Evolutionary conservation across 2,797 vertebrate species (phyloP).

Genomic region (Poeciliopsis paucimaculata): DNA sequence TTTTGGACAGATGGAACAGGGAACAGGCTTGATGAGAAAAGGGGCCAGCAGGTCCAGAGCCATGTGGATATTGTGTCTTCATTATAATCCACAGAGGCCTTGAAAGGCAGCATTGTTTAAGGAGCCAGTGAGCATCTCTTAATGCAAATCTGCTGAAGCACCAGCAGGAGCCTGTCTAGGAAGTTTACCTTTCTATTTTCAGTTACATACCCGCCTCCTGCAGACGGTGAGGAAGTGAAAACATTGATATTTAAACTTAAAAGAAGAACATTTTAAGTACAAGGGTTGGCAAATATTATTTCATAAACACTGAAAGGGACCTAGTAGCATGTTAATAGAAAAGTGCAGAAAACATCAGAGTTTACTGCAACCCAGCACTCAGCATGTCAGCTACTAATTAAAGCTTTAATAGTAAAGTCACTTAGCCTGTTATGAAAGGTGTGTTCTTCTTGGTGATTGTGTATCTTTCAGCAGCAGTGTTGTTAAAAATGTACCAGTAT

Average conservation of each 20-base stretch:
- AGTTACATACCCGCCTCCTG: conserved; percentile 34
- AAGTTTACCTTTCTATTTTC: conserved; percentile 36
- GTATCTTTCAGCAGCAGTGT: conserved; percentile 25
- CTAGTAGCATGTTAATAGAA: conserved; percentile 16
- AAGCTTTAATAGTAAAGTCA: conserved; percentile 48
- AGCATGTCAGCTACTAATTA: conserved; percentile 45
- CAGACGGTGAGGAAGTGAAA: conserved; percentile 25
- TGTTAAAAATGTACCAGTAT: conserved; percentile 54
- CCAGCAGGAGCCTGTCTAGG: conserved; percentile 42
- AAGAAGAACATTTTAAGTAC: conserved; percentile 36
- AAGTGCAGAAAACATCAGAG: conserved; percentile 38
- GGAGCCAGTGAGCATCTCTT: conserved; percentile 54
- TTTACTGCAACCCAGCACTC: conserved; percentile 30
- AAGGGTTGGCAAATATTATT: conserved; percentile 42
- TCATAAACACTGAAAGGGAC: conserved; percentile 35
- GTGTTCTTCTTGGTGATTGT: conserved; percentile 44
- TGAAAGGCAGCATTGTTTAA: conserved; percentile 60
- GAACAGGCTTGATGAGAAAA: conserved; percentile 53
- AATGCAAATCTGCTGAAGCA: conserved; percentile 57
- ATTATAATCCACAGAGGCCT: conserved; percentile 66
- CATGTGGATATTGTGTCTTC: conserved; percentile 72
- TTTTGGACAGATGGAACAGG: conserved; percentile 32
- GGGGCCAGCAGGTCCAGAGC: conserved; percentile 47
- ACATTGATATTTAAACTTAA: conserved; percentile 45
- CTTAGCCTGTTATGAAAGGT: conserved; percentile 44